These are phyloP conservation scores for Anoplius nigerrimus DNA, from an alignment of 2,888 invertebrate species.

Conservation along the genomic window DNA sequence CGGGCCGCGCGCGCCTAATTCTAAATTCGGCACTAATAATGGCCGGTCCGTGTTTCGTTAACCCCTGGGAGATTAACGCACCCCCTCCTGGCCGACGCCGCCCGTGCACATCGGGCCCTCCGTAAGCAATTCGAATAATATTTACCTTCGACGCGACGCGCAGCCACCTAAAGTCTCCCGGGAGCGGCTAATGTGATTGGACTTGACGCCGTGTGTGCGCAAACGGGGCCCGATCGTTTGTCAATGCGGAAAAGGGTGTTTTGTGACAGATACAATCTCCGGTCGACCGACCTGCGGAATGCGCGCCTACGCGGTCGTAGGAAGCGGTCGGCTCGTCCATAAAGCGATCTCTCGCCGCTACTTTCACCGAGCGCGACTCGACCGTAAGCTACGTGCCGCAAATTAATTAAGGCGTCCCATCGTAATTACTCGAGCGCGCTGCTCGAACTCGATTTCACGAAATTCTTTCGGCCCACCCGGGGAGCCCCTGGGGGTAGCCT, in stretches of 20 bases:
- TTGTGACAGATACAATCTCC: no score
- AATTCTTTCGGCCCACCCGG: no score
- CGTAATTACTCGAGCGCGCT: no score
- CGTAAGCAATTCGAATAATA: constrained; percentile 56
- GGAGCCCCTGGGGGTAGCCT: no score
- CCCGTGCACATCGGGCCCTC: constrained; percentile 33
- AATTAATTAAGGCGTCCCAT: no score
- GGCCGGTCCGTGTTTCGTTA: constrained; percentile 52
- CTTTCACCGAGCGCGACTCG: no score
- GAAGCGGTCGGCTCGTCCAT: no score
- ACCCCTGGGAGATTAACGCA: constrained; percentile 55
- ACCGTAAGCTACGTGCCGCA: no score
- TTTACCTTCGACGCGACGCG: constrained; percentile 57
- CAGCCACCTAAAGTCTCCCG: constrained; percentile 49
- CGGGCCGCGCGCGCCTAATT: constrained; percentile 41
- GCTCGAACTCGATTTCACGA: no score
- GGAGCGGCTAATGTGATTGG: constrained; percentile 55
- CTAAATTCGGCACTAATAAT: constrained; percentile 62
- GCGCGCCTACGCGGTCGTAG: no score
- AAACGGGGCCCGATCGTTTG: constrained; percentile 3
- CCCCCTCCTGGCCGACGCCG: constrained; percentile 43
- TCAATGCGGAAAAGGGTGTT: constrained; percentile 1
- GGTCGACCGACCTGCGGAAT: no score
- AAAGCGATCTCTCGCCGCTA: no score
- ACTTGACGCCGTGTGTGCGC: constrained; percentile 34